phyloP scores from a whole-genome alignment of 92 coral and sea anemone genomes.

The Palythoa heliodiscus region DNA sequence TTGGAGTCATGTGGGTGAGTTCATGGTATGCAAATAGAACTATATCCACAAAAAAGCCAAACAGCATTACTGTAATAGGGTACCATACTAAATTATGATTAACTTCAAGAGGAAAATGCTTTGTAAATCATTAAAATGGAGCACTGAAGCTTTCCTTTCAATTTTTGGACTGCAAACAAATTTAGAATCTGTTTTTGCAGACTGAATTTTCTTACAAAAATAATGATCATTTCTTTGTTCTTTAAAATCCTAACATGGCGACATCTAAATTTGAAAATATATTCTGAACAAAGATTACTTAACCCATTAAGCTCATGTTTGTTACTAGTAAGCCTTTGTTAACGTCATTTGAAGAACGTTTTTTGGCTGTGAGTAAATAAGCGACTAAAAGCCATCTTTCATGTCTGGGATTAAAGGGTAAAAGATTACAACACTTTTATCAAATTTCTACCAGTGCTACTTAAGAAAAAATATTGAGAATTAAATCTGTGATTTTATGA shows the following conservation, averaged over 20 bases:
- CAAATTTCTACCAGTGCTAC: too few species aligned
- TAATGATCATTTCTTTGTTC: conserved; percentile 6
- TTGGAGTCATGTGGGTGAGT: too few species aligned
- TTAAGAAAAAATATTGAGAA: too few species aligned
- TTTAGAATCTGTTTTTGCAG: background rate
- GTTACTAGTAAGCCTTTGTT: background rate
- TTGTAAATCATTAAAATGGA: background rate
- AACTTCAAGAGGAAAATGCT: background rate
- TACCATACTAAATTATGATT: background rate
- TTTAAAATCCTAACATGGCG: conserved; percentile 3
- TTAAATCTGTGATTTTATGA: too few species aligned
- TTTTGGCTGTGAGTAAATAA: background rate
- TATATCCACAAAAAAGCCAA: background rate
- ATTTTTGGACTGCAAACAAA: background rate
- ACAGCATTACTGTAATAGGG: background rate
- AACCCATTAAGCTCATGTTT: background rate
- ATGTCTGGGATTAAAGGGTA: too few species aligned
- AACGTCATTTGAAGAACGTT: background rate
- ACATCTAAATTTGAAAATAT: conserved; percentile 19
- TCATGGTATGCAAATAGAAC: too few species aligned
- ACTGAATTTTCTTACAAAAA: conserved; percentile 30
- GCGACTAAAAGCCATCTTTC: too few species aligned
- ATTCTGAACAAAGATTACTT: background rate
- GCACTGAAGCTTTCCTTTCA: background rate
- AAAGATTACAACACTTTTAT: too few species aligned